Percentiles rank a stretch among this genome's conserved stretches.
phyloP scores from a whole-genome alignment of 2,113 vertebrate species.

The Psittacula cyanocephala region DNA sequence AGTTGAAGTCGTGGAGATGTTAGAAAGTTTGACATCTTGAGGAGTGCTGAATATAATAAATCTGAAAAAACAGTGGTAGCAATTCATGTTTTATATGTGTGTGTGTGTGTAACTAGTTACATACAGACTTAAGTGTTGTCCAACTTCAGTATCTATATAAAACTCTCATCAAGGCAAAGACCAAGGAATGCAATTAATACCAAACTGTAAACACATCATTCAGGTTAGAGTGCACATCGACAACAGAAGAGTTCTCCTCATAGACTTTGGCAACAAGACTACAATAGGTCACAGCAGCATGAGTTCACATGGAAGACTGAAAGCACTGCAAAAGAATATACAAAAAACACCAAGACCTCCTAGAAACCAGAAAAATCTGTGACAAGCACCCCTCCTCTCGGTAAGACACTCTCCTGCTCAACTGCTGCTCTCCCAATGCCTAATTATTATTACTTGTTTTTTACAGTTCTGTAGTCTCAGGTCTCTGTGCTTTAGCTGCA shows the following conservation, averaged over 20 bases:
- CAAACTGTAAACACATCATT: slow-evolving; percentile 72
- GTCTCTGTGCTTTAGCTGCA: slow-evolving; percentile 69
- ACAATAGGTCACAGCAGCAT: slow-evolving; percentile 77
- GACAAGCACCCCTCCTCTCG: slow-evolving; percentile 39
- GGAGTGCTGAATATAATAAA: slow-evolving; percentile 45
- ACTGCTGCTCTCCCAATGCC: slow-evolving; percentile 47
- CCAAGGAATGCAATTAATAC: slow-evolving; percentile 79
- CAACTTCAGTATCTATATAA: slow-evolving; percentile 61
- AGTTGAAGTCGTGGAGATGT: slow-evolving; percentile 13
- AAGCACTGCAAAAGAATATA: slow-evolving; percentile 75
- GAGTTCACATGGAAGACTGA: slow-evolving; percentile 75
- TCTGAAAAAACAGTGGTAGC: slow-evolving; percentile 59
- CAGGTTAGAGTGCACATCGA: slow-evolving; percentile 68
- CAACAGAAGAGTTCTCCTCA: slow-evolving; percentile 62
- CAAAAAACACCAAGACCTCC: slow-evolving; percentile 72
- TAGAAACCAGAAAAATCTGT: slow-evolving; percentile 57
- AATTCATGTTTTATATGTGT: background rate
- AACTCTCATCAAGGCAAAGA: slow-evolving; percentile 72
- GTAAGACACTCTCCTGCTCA: slow-evolving; percentile 38
- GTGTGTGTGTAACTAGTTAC: slow-evolving; percentile 35
- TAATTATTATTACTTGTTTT: slow-evolving; percentile 19
- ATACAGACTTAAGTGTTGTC: slow-evolving; percentile 55
- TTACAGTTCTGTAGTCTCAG: slow-evolving; percentile 58
- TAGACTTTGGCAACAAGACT: slow-evolving; percentile 76
- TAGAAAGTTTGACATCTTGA: slow-evolving; percentile 45